phyloP scores from a whole-genome alignment of 2,113 vertebrate species.

The Ammospiza nelsoni region DNA sequence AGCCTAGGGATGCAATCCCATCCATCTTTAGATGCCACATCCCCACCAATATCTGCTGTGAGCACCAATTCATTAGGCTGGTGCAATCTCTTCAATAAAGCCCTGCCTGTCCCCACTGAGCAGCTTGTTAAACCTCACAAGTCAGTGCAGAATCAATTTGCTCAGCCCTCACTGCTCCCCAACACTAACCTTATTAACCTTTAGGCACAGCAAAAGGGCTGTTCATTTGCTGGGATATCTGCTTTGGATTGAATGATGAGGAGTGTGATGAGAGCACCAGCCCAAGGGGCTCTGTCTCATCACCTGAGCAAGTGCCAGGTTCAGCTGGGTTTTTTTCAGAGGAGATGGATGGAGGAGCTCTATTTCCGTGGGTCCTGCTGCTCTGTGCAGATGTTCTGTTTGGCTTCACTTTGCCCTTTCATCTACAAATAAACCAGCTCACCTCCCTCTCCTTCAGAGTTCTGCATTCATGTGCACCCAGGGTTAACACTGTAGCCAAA shows the following conservation, averaged over 20 bases:
- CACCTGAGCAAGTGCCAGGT: neutral
- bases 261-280: neutral
- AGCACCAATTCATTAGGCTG: constrained; percentile 29
- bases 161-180: constrained; percentile 9
- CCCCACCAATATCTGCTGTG: neutral
- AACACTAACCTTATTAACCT: constrained; percentile 52
- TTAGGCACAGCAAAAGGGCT: neutral
- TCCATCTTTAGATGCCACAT: constrained; percentile 5
- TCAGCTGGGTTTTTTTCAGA: neutral
- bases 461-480: neutral
- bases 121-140: neutral
- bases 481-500: neutral
- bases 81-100: constrained; percentile 11
- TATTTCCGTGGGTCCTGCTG: neutral
- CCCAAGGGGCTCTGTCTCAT: neutral
- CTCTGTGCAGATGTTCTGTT: neutral
- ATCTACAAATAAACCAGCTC: neutral
- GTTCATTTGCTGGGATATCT: neutral
- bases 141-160: constrained; percentile 56
- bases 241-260: neutral
- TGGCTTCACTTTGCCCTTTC: neutral
- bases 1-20: neutral
- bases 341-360: neutral
- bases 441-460: neutral
- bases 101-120: neutral